Conservation (phyloP, 2,797 vertebrate species). For the Thalassophryne amazonica region DNA sequence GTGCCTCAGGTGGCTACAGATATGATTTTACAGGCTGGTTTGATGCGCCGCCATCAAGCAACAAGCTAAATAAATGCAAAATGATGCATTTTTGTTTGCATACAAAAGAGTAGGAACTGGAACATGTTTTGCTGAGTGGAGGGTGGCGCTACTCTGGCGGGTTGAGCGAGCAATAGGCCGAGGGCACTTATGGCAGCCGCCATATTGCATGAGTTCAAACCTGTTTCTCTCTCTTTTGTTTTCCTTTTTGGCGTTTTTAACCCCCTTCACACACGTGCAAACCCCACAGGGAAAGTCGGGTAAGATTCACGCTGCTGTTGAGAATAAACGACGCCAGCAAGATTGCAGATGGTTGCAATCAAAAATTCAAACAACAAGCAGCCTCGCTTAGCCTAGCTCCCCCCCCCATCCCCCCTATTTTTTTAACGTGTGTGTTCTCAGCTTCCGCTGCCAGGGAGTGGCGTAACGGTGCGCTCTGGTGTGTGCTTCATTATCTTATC, state of each 20-base stretch:
- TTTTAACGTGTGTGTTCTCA: no score
- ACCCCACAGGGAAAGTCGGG: constrained; percentile 55
- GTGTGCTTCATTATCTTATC: constrained; percentile 74
- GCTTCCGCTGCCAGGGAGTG: constrained; percentile 51
- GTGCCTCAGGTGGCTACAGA: constrained; percentile 10
- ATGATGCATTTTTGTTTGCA: no score
- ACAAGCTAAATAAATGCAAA: background rate
- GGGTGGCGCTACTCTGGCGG: constrained; percentile 19
- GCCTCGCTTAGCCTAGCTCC: constrained; percentile 59
- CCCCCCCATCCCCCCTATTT: no score
- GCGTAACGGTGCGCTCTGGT: constrained; percentile 62
- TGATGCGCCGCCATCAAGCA: background rate
- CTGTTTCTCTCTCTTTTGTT: constrained; percentile 63
- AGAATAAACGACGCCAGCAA: constrained; percentile 72
- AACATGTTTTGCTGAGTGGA: no score
- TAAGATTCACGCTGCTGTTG: constrained; percentile 68
- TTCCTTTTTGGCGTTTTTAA: no score
- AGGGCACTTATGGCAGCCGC: constrained; percentile 52
- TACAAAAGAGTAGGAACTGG: no score
- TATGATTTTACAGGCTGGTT: background rate
- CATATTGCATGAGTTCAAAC: constrained; percentile 60
- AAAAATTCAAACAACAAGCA: constrained; percentile 74
- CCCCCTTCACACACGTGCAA: constrained; percentile 20
- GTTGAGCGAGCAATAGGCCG: constrained; percentile 44
- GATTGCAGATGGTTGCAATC: constrained; percentile 76